Evolutionary conservation across 23 tunicate species (phyloP).

Genomic region (Oikopleura dioica): DNA sequence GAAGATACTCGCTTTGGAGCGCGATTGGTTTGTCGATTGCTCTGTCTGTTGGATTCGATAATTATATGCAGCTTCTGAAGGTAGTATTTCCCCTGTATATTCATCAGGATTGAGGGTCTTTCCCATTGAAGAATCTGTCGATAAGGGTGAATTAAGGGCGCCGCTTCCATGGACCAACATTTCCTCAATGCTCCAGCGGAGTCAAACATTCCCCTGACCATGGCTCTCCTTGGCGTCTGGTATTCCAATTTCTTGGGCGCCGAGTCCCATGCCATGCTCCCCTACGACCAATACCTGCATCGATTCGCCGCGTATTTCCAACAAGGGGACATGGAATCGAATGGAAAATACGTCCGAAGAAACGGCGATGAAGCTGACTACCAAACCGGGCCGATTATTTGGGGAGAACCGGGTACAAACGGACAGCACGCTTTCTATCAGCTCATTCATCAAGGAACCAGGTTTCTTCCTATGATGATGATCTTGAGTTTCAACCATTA

Average conservation of each 20-base stretch:
- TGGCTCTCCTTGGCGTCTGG: constrained; percentile 74
- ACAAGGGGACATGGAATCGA: constrained; percentile 99
- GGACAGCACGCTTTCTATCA: constrained; percentile 99
- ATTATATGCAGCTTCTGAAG: constrained; percentile 14
- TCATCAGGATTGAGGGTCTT: constrained; percentile 55
- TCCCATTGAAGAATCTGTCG: background rate
- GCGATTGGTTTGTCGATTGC: constrained; percentile 93
- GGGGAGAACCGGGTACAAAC: constrained; percentile 99
- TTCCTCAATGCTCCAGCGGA: constrained; percentile 35
- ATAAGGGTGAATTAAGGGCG: constrained; percentile 22
- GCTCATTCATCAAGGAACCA: constrained; percentile 90
- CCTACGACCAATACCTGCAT: constrained; percentile 92
- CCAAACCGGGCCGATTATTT: constrained; percentile 90
- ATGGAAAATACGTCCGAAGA: constrained; percentile 87
- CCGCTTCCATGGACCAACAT: constrained; percentile 78
- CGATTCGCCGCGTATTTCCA: constrained; percentile 97
- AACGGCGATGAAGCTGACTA: constrained; percentile 60
- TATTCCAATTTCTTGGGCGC: constrained; percentile 87
- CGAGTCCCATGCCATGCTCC: constrained; percentile 82
- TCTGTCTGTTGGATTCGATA: constrained; percentile 34
- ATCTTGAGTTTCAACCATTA: too few relatives aligned
- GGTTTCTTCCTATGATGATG: background rate
- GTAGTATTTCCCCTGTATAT: constrained; percentile 16
- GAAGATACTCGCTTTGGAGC: constrained; percentile 91
- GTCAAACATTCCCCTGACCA: constrained; percentile 45